These are phyloP conservation scores for Platynereis dumerilii DNA, from an alignment of 2,888 invertebrate genomes.

Conservation along the genomic window DNA sequence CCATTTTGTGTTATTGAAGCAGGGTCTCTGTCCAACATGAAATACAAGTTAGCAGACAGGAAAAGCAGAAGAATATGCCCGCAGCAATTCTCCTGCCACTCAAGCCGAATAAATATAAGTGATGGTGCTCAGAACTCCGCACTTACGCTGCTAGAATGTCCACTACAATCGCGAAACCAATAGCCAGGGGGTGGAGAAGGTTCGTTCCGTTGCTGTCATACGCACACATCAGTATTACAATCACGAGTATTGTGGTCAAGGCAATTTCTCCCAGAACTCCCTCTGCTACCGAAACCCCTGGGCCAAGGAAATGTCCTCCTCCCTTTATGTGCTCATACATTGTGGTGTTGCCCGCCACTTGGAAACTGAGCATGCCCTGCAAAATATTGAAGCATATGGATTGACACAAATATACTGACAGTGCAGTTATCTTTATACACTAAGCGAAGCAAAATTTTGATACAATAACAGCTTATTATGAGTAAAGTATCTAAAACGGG, in stretches of 20 bases:
- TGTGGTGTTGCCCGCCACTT: slow-evolving; percentile 15
- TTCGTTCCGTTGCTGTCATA: slow-evolving; percentile 54
- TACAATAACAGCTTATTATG: too few relatives aligned
- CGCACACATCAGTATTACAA: slow-evolving; percentile 59
- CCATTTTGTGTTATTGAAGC: too few relatives aligned
- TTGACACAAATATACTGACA: not conserved
- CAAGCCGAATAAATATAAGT: too few relatives aligned
- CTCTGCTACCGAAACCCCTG: slow-evolving; percentile 12
- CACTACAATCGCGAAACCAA: slow-evolving; percentile 60
- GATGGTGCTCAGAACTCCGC: too few relatives aligned
- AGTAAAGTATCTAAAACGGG: too few relatives aligned
- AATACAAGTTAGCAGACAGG: too few relatives aligned
- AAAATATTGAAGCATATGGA: not conserved
- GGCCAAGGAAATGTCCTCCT: slow-evolving; percentile 14
- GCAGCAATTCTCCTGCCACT: too few relatives aligned
- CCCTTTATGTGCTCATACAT: slow-evolving; percentile 24
- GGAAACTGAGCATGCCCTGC: not conserved
- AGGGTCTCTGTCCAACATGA: too few relatives aligned
- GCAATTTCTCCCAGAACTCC: slow-evolving; percentile 24
- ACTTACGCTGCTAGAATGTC: slow-evolving; percentile 58
- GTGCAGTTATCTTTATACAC: not conserved
- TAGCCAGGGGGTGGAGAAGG: slow-evolving; percentile 59
- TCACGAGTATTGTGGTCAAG: slow-evolving; percentile 54
- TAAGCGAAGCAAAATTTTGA: too few relatives aligned
- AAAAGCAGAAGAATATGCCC: too few relatives aligned